phyloP scores from a whole-genome alignment of 2,888 invertebrate genomes.

The Leistus spinibarbis region DNA sequence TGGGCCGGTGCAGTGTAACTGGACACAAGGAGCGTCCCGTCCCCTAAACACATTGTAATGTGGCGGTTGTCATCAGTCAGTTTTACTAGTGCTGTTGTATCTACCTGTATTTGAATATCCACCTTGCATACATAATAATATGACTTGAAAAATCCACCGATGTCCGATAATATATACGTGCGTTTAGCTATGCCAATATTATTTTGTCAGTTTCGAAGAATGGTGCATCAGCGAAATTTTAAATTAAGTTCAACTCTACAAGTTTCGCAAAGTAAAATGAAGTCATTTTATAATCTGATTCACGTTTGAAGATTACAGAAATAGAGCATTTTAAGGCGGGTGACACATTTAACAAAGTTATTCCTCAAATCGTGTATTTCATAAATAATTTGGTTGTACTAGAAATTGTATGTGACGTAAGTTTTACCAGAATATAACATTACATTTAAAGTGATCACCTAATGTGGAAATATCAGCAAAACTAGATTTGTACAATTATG shows the following conservation, averaged over 20 bases:
- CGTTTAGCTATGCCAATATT: background rate
- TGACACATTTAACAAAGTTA: too few species aligned
- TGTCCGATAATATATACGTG: conserved; percentile 1
- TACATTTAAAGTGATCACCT: too few species aligned
- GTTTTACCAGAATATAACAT: too few species aligned
- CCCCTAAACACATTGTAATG: conserved; percentile 2
- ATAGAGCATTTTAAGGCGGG: too few species aligned
- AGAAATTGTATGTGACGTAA: too few species aligned
- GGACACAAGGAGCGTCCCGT: background rate
- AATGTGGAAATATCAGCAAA: too few species aligned
- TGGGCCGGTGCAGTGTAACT: background rate
- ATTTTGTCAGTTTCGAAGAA: background rate
- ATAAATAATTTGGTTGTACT: too few species aligned
- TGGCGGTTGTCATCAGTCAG: conserved; percentile 4
- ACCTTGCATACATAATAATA: conserved; percentile 4
- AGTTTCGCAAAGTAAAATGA: too few species aligned
- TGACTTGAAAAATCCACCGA: background rate
- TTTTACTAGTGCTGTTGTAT: background rate
- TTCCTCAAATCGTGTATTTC: too few species aligned
- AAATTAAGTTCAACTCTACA: background rate
- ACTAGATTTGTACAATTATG: too few species aligned
- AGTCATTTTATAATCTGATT: too few species aligned
- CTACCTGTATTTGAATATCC: background rate
- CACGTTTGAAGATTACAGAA: too few species aligned
- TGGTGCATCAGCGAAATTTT: background rate